Percentiles rank a stretch among this genome's conserved stretches.
Conservation (phyloP, 2,797 vertebrate genomes). For the Sebastes matsubarae region DNA sequence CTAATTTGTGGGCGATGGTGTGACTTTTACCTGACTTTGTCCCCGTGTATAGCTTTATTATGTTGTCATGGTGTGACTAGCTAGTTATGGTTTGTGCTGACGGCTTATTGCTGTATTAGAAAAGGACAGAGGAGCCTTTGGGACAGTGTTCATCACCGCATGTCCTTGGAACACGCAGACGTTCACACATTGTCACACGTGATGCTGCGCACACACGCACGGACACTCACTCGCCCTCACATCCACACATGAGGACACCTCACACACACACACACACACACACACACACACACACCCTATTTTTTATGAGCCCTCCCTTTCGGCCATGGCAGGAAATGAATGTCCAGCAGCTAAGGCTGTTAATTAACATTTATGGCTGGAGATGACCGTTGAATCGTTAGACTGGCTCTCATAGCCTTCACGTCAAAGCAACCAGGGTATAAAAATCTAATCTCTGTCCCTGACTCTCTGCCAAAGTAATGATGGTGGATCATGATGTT, state of each 20-base stretch:
- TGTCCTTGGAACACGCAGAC: slow-evolving; percentile 66
- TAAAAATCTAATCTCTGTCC: slow-evolving; percentile 66
- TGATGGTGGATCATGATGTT: slow-evolving; percentile 56
- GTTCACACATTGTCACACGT: slow-evolving; percentile 51
- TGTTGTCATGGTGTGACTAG: slow-evolving; percentile 56
- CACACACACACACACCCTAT: slow-evolving; percentile 6
- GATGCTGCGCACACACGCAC: not conserved
- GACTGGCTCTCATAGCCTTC: slow-evolving; percentile 52
- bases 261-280: not conserved
- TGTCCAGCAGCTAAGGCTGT: slow-evolving; percentile 67
- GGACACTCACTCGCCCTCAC: not conserved
- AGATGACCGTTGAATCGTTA: slow-evolving; percentile 67
- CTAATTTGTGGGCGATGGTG: not conserved
- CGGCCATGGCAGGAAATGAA: slow-evolving; percentile 70
- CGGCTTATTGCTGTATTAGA: slow-evolving; percentile 61
- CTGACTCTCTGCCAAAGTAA: slow-evolving; percentile 59
- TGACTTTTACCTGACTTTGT: slow-evolving; percentile 75
- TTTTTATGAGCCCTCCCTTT: slow-evolving; percentile 62
- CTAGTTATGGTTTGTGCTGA: slow-evolving; percentile 64
- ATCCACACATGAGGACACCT: not conserved
- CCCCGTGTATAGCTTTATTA: slow-evolving; percentile 37
- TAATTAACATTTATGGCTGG: slow-evolving; percentile 77
- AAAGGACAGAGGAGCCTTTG: slow-evolving; percentile 70
- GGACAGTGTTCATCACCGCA: slow-evolving; percentile 60
- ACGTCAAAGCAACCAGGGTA: slow-evolving; percentile 52